Conservation (phyloP, 2,888 invertebrate species). For the Exocentrus adspersus region DNA sequence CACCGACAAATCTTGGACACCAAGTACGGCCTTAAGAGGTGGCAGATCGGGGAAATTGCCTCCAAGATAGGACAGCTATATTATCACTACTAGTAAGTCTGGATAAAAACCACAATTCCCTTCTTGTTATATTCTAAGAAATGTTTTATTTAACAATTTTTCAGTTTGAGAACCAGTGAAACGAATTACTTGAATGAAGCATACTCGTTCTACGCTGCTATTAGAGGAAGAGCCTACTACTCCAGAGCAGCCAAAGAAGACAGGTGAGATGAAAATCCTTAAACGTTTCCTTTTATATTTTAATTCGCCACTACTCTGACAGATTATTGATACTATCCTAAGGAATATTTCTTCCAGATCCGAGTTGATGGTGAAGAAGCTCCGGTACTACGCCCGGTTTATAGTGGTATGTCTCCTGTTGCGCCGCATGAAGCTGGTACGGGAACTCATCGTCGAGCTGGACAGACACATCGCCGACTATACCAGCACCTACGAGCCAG, state of each 20-base stretch:
- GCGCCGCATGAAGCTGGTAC: slow-evolving; percentile 92
- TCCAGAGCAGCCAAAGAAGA: slow-evolving; percentile 93
- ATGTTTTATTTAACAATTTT: slow-evolving; percentile 59
- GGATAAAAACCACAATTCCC: too few relatives aligned
- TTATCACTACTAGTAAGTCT: slow-evolving; percentile 95
- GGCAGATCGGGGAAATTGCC: slow-evolving; percentile 99
- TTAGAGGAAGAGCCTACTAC: slow-evolving; percentile 92
- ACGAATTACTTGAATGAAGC: slow-evolving; percentile 96
- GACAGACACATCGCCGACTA: slow-evolving; percentile 96
- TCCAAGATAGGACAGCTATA: slow-evolving; percentile 98
- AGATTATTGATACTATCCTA: background rate
- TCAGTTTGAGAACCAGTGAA: slow-evolving; percentile 93
- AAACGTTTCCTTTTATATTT: background rate
- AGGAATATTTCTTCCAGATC: slow-evolving; percentile 72
- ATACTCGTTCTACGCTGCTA: slow-evolving; percentile 95
- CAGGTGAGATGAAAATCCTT: slow-evolving; percentile 65
- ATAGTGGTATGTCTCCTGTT: slow-evolving; percentile 95
- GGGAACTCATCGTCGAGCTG: slow-evolving; percentile 90
- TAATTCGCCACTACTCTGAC: too few relatives aligned
- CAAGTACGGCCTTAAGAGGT: slow-evolving; percentile 94
- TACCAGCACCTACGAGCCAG: slow-evolving; percentile 95
- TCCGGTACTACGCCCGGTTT: slow-evolving; percentile 94
- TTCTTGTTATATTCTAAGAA: too few relatives aligned
- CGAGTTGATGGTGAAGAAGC: slow-evolving; percentile 96
- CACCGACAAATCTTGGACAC: slow-evolving; percentile 90